These are phyloP conservation scores for Manis javanica DNA, from an alignment of 2,797 vertebrate genomes.

Conservation along the genomic window DNA sequence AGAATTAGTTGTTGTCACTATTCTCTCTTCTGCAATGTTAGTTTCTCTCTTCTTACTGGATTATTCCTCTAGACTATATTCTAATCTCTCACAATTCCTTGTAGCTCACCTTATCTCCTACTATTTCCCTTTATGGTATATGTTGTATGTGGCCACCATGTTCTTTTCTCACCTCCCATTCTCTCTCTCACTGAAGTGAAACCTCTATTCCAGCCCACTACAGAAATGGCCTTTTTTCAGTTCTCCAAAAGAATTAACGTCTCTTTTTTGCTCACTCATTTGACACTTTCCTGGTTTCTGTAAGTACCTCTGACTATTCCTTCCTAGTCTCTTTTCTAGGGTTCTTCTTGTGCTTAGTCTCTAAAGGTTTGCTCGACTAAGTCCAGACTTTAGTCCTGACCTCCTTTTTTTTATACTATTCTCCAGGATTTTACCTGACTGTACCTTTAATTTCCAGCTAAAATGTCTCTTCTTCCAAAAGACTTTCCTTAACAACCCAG, in stretches of 20 bases:
- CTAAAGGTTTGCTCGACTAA: not conserved
- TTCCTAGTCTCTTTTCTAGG: not conserved
- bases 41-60: not conserved
- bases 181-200: not conserved
- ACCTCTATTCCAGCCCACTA: not conserved
- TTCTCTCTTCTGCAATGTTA: not conserved
- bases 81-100: fast-evolving
- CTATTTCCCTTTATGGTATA: not conserved
- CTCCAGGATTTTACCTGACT: not conserved
- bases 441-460: not conserved
- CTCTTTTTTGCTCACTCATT: not conserved
- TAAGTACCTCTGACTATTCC: not conserved
- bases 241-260: not conserved
- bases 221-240: not conserved
- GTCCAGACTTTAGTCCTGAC: not conserved
- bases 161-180: not conserved
- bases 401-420: not conserved
- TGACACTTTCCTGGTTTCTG: not conserved
- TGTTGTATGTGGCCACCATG: not conserved
- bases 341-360: not conserved
- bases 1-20: not conserved
- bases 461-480: not conserved
- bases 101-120: not conserved
- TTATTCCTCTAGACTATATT: not conserved
- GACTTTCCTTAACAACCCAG: not conserved